Evolutionary conservation across 2,113 vertebrate genomes (phyloP), one percentile per base, ranked within the genome.

Genomic region (Amblyopsis rosae): DNA sequence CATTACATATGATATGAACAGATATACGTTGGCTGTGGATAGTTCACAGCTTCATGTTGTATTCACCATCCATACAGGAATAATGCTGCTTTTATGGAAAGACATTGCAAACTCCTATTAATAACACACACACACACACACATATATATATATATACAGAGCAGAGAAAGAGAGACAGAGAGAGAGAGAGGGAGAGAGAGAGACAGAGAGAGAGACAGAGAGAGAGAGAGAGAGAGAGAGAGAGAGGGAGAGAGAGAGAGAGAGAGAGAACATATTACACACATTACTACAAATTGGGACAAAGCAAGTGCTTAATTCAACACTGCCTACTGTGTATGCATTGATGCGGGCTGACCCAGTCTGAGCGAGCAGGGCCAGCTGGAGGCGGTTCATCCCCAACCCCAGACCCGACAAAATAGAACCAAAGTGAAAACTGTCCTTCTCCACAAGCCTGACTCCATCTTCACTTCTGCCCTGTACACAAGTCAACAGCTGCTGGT

Each of bases 381-480:
- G 73, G 69, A 85, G 77, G 81, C 81, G 71, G 41, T 6, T 15
- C 50, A 62, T 60, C 59, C 76, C 72, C 32, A 8, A 8, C 35
- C 35, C 35, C 35, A 26, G 26, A 26, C 35, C 35, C 35, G 11
- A 17, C 45, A 60, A 53, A 53, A 12, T 6, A n/a, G 72, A 86
- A 86, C 89, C 89, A 91, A 91, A 89, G 88, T 41, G 86, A 90
- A 89, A 89, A 84, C 75, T 77, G 86, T 91, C 86, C 87, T 88
- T 87, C 83, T 86, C 79, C 73, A 45, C 70, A 73, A 70, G 72
- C 79, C 81, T 66, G 79, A 79, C 76, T 75, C 72, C 56, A 12
- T 83, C 76, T 79, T 62, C 56, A 33, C 79, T 82, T 81, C 83
- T 73, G 65, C 49, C 68, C 26, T 75, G 72, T 73, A 80, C 72